Base-by-base conservation (phyloP, 2,113 vertebrate genomes). In the Epinephelus lanceolatus region DNA sequence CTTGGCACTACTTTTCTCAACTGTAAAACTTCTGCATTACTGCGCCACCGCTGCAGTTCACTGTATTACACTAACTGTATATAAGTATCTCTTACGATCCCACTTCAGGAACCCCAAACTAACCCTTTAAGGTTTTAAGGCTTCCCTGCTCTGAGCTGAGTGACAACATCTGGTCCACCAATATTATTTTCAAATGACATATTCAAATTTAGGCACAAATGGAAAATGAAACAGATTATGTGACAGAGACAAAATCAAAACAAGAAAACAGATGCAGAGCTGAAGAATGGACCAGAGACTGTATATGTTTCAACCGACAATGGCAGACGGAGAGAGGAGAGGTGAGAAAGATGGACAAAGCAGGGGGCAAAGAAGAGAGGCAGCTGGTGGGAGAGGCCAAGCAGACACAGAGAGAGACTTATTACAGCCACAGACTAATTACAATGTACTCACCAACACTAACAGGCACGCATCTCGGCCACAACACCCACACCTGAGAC, bases 401-500 rank as follows among this genome's bases (percentile, higher is more conserved):
- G 59, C 80, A 85, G 45, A 84, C 78, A 62, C 40, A 47, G 27
- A 77, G 56, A 77, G 66, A 75, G 78, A 86, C 90, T 91, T 91
- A 98, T 96, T 93, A 96, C 96, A 96, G 95, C 96, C 96, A 95
- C 95, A 78, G 62, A 87, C 96, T 98, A 98, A 99, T 97, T 98
- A 96, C 96, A 96, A 95, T 96, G 96, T 96, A 96, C 96, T 96
- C 95, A 95, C 95, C 87, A 83, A 52, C 86, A 78, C 80, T 94
- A 94, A 96, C 96, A 97, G 96, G 96, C 96, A 96, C 96, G 96
- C 96, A 94, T 97, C 97, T 96, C 94, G 93, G 94, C 96, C 95
- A 93, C 84, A 96, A 94, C 88, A 95, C 94, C 94, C 96, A 97
- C 97, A 99, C 97, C 97, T 98, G 97, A 97, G 97, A 96, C 96